These are phyloP conservation scores for Xanthostigma xanthostigma DNA, from an alignment of 2,888 invertebrate species.

Conservation along the genomic window DNA sequence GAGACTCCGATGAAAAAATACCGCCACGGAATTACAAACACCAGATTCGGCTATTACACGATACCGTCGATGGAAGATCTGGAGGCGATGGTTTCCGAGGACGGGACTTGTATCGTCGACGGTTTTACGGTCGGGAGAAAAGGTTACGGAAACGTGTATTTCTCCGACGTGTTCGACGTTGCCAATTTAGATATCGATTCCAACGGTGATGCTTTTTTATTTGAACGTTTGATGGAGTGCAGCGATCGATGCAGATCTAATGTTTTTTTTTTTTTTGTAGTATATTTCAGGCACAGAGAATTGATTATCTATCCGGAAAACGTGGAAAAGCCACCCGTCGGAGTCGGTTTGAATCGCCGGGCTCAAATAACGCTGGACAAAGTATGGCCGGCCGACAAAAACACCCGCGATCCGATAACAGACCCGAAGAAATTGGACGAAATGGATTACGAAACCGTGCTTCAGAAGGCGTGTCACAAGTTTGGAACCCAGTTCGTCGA, in stretches of 20 bases:
- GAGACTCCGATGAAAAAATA: constrained; percentile 23
- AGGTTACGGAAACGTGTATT: constrained; percentile 83
- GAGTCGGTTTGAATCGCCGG: constrained; percentile 73
- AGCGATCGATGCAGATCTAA: background rate
- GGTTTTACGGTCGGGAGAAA: constrained; percentile 78
- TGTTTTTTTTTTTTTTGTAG: constrained; percentile 28
- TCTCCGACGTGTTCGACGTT: constrained; percentile 71
- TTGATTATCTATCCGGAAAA: constrained; percentile 91
- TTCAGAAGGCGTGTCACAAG: constrained; percentile 70
- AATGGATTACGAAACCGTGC: constrained; percentile 74
- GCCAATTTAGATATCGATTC: constrained; percentile 75
- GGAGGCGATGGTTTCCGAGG: constrained; percentile 49
- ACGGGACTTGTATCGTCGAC: constrained; percentile 69
- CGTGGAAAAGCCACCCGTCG: constrained; percentile 71
- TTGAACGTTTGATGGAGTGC: background rate
- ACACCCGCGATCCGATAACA: constrained; percentile 60
- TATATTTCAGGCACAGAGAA: constrained; percentile 88
- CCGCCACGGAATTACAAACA: constrained; percentile 62
- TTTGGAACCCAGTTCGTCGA: constrained; percentile 87
- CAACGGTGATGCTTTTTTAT: constrained; percentile 37
- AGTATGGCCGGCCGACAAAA: constrained; percentile 87
- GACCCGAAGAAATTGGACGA: constrained; percentile 59
- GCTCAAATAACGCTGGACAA: constrained; percentile 87
- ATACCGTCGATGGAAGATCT: constrained; percentile 75
- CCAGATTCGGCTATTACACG: constrained; percentile 78